phyloP scores from a whole-genome alignment of 2,113 vertebrate species.

The Callorhinus ursinus region DNA sequence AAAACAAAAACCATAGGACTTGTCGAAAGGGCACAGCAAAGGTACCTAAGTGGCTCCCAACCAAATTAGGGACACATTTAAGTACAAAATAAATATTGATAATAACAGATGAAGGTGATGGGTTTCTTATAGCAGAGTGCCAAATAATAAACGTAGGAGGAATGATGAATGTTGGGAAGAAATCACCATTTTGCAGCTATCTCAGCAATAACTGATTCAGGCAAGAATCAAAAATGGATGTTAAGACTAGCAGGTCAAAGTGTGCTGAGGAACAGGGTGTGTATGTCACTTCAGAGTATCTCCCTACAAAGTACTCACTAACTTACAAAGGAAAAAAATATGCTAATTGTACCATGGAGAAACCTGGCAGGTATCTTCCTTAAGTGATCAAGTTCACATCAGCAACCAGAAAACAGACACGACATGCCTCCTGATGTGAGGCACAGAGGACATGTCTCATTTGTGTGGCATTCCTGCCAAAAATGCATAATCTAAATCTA shows the following conservation, averaged over 20 bases:
- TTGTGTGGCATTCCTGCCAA: not conserved
- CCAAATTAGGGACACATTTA: not conserved
- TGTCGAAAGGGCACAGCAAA: not conserved
- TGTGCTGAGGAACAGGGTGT: not conserved
- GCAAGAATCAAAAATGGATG: not conserved
- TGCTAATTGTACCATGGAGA: not conserved
- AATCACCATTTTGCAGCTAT: not conserved
- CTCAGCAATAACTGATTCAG: not conserved
- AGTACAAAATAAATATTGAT: not conserved
- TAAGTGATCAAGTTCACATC: not conserved
- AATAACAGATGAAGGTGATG: not conserved
- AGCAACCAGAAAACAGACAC: not conserved
- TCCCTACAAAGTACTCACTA: not conserved
- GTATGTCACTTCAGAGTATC: not conserved
- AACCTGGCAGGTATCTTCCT: not conserved
- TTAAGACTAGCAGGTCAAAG: not conserved
- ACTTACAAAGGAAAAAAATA: not conserved
- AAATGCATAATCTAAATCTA: not conserved
- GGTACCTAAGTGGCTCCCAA: not conserved
- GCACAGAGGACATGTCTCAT: not conserved
- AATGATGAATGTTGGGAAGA: not conserved
- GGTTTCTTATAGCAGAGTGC: not conserved
- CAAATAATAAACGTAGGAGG: not conserved
- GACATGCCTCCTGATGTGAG: not conserved
- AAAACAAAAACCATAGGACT: not conserved